phyloP scores from a whole-genome alignment of 2,797 vertebrate genomes.

The Diplodus puntazzo region DNA sequence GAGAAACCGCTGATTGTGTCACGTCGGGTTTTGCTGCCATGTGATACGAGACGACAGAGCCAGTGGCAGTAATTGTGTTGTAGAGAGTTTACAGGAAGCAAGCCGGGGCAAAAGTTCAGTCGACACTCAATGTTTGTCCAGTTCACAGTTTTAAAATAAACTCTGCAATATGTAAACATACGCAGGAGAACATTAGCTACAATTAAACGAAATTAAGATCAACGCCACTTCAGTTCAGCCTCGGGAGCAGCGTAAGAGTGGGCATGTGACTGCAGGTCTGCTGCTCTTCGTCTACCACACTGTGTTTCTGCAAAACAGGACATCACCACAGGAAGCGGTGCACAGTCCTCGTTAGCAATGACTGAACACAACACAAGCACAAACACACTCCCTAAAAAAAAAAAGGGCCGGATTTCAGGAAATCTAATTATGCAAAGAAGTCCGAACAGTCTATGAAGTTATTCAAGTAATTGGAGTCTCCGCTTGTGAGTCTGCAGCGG shows the following conservation, averaged over 20 bases:
- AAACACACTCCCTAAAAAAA: background rate
- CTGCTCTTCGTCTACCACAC: background rate
- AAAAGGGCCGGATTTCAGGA: background rate
- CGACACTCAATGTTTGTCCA: background rate
- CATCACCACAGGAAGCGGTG: background rate
- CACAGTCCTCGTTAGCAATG: background rate
- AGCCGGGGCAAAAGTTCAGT: background rate
- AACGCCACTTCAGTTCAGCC: background rate
- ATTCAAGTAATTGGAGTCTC: background rate
- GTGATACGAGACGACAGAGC: background rate
- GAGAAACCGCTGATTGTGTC: background rate
- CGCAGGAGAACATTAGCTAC: background rate
- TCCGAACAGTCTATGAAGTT: slow-evolving; percentile 3
- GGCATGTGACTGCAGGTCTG: background rate
- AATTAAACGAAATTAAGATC: background rate
- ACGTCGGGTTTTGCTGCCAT: background rate
- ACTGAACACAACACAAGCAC: background rate
- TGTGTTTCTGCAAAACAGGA: background rate
- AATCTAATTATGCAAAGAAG: background rate
- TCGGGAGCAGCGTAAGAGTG: no score
- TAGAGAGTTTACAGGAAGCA: background rate
- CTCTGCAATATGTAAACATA: slow-evolving; percentile 5
- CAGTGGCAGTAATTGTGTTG: background rate
- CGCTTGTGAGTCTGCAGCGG: background rate
- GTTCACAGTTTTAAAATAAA: slow-evolving; percentile 3